Evolutionary conservation across 2,113 vertebrate genomes (phyloP).

Genomic region (Hemiprocne comata): DNA sequence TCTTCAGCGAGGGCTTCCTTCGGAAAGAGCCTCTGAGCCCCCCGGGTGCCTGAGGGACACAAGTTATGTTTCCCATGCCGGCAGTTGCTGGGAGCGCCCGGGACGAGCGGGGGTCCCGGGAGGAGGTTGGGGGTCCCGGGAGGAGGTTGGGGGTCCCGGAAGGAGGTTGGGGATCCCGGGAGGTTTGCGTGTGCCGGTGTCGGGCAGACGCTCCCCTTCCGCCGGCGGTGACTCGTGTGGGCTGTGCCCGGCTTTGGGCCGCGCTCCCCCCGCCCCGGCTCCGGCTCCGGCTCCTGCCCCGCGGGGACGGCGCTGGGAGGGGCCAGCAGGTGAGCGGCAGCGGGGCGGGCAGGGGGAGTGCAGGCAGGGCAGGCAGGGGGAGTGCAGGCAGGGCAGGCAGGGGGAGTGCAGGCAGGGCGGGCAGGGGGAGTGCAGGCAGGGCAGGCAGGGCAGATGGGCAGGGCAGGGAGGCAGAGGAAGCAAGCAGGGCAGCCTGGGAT

Average conservation of each 20-base stretch:
- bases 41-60: constrained; percentile 73
- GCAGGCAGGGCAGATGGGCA: too few species aligned
- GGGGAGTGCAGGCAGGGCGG: too few species aligned
- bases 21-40: constrained; percentile 75
- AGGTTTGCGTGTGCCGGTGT: not conserved
- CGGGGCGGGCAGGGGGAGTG: too few species aligned
- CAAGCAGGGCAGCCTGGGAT: too few species aligned
- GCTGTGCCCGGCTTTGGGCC: not conserved
- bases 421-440: too few species aligned
- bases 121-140: too few species aligned
- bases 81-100: not conserved
- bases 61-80: constrained; percentile 79
- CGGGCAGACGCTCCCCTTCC: not conserved
- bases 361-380: too few species aligned
- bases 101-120: not conserved
- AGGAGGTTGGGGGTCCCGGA: too few species aligned
- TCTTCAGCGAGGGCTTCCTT: constrained; percentile 76
- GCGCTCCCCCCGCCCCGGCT: not conserved
- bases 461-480: too few species aligned
- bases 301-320: not conserved
- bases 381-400: too few species aligned
- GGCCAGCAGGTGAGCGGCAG: not conserved
- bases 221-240: constrained; percentile 12
- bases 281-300: not conserved
- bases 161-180: too few species aligned